Evolutionary conservation across 2,113 vertebrate species (phyloP), one percentile per base, ranked within the genome.

Genomic region (Neotoma lepida): DNA sequence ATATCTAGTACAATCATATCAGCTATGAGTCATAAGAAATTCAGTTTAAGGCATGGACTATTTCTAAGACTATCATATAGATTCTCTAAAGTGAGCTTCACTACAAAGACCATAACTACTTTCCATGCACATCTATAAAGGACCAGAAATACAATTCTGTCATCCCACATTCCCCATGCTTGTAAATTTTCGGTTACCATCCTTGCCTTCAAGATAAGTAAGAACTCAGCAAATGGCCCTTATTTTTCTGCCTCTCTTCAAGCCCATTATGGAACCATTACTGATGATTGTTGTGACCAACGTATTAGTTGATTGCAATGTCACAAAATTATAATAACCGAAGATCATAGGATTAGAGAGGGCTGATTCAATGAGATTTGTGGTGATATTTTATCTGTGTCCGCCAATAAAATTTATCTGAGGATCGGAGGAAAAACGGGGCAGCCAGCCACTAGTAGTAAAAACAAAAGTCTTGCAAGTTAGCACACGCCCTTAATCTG

Each of bases 81-180:
- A 73, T 89, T 86, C 78, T 86, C 64, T 88, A 94, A 86, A 94
- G 91, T 78, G 61, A 89, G 41, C 39, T 93, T 86, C 88, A 46
- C 58, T 41, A 17, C 44, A 51, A 14, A 80, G 88, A 76, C 33
- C 18, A 6, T 68, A 91, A 35, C 58, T 28, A n/a, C 17, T 9
- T 49, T 54, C n/a, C 6, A 68, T 24, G 18, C 2, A 78, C 10
- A 2, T 86, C 61, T 68, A 28, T 14, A 5, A 63, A 84, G 14
- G 49, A 13, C 61, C 46, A 9, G 44, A 77, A 84, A 49, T 14
- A 17, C 26, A 63, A 61, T 77, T 51, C 70, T 78, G 9, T 66
- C 49, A 46, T 82, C 44, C 12, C 18, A 64, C 5, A 30, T 39
- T 24, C 15, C 35, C 39, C 6, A 13, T 24, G 13, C 46, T 66